Evolutionary conservation across 2,797 vertebrate genomes (phyloP), one percentile per base, ranked within the genome.

Genomic region (Notolabrus celidotus): DNA sequence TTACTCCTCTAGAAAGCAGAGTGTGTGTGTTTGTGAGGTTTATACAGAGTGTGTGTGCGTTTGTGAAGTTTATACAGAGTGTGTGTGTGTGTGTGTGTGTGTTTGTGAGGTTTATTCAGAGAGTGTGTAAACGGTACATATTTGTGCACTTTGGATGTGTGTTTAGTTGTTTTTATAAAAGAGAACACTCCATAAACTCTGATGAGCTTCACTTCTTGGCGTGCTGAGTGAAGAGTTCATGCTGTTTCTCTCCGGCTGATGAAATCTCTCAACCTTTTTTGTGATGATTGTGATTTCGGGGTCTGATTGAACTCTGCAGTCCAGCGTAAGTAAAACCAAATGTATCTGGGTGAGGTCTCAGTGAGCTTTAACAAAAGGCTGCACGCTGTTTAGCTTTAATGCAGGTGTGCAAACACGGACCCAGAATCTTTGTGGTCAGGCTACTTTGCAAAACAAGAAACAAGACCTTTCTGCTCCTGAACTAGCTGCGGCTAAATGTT

Each of bases 301-400:
- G 54, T 46, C 36, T 74, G 73, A 84, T 81, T 75, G 58, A 77
- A 74, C 16, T 1, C 54, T 58, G 66, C 4, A 1, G 61, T 74
- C 59, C 72, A 51, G 34, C 60, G 68, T 90, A 87, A 92, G 89
- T 86, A 58, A 56, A 91, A 90, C 84, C 90, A 92, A 92, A 92
- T 89, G 87, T 79, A 31, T 74, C 83, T 68, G 79, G 76, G 81
- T 57, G 34, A 73, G 77, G 80, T 73, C 60, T 36, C 72, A 49
- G 34, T 36, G 29, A 31, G 29, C 29, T 31, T 31, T 31, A 31
- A 31, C 29, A 31, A 31, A 31, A 31, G 29, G 7, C 29, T 31
- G 4, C 7, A 31, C 29, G 31, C 29, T 31, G 29, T 31, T 31
- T 31, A 16, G 67, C 53, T 62, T 57, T 62, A 12, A 36, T 52